Base-by-base conservation (phyloP, 1,140 invertebrate genomes). In the Harpegnathos saltator region DNA sequence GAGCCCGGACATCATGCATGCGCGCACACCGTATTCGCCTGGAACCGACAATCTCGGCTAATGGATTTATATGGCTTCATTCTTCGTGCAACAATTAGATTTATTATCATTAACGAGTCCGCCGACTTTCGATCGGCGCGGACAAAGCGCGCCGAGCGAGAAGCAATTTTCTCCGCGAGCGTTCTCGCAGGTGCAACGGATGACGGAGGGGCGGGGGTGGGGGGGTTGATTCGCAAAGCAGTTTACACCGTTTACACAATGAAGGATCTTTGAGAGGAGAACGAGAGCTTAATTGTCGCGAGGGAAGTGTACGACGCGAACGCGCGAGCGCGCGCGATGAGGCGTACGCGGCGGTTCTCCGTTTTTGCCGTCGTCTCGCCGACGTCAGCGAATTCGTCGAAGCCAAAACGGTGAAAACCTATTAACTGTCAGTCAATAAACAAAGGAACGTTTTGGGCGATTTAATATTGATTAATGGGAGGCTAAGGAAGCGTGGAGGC, bases 391-490 rank as follows among this genome's bases (percentile, higher is more conserved):
- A 78, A 89, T 86, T 84, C 81, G 71, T 84, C 89, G 84, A 90
- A 88, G 78, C 24, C 73, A 59, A 63, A 63, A 80, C 89, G 89
- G 84, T 89, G 92, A 92, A 94, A 94, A 94, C 91, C 93, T 94
- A 94, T 94, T 94, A 94, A 92, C 84, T 87, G 90, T 90, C 89
- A 94, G 92, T 93, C 92, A 92, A 94, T 94, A 94, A 94, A 94
- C 93, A 94, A 94, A 94, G 93, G 94, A 94, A 92, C 92, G 83
- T 94, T 94, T 93, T 93, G 88, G 92, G 90, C 91, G 93, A 94
- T 94, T 93, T 94, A 94, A 94, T 94, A 94, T 94, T 94, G 93
- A 94, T 94, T 94, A 94, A 94, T 94, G 92, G 93, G 74, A 94
- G 93, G 92, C 94, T 94, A 94, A 94, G 93, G 93, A 94, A 94